phyloP scores from a whole-genome alignment of 2,113 vertebrate genomes.

The Cryptomyrus ogoouensis region DNA sequence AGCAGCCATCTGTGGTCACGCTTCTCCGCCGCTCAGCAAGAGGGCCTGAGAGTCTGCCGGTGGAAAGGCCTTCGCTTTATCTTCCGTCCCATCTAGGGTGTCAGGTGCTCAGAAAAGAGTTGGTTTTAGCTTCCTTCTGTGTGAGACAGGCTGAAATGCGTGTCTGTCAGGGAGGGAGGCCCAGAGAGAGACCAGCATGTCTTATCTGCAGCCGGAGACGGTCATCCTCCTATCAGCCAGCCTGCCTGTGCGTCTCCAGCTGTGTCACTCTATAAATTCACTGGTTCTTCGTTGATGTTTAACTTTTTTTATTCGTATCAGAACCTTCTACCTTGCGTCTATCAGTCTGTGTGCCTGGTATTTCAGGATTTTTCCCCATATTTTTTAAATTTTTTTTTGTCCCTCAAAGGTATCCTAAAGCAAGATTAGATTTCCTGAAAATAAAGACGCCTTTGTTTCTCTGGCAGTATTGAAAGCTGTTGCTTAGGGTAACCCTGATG shows the following conservation, averaged over 20 bases:
- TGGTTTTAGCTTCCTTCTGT: background rate
- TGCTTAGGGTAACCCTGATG: background rate
- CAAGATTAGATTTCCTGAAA: background rate
- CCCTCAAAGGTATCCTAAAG: background rate
- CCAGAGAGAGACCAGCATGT: background rate
- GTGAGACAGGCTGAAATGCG: background rate
- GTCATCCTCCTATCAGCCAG: background rate
- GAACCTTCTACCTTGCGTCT: background rate
- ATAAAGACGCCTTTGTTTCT: background rate
- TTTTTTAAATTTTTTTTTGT: background rate
- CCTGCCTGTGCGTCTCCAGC: background rate
- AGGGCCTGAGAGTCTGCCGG: background rate
- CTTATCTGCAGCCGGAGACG: background rate
- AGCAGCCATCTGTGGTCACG: background rate
- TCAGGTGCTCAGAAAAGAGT: background rate
- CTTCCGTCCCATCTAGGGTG: conserved; percentile 29
- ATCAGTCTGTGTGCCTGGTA: background rate
- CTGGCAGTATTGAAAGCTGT: background rate
- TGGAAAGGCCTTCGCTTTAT: conserved; percentile 23
- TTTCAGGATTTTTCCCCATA: background rate
- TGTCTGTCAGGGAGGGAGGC: conserved; percentile 13
- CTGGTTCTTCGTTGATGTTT: background rate
- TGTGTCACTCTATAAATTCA: background rate
- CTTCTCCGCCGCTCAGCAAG: background rate
- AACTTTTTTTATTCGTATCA: background rate